Evolutionary conservation across 2,797 vertebrate species (phyloP), one percentile per base, ranked within the genome.

Genomic region (Cercopithecus petaurista): DNA sequence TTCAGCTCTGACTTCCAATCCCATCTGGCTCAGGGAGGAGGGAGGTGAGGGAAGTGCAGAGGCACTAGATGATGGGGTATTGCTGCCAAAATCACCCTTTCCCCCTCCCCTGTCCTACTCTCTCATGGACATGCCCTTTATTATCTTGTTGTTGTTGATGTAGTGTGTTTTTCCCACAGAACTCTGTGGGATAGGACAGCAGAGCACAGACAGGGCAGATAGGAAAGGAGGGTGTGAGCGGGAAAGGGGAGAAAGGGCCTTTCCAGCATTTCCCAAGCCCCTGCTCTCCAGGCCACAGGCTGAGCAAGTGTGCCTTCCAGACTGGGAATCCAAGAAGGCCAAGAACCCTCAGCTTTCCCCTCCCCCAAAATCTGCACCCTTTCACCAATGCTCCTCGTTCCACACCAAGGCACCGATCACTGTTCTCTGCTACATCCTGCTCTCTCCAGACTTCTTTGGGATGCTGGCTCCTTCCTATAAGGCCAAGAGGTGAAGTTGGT

Each of bases 61-160:
- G 81, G 83, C 59, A 50, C 59, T 52, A 89, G 79, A 91, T 93
- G 91, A 93, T 28, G 70, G 73, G 92, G 57, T 90, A 72, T 4
- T 81, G 76, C 61, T 94, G 89, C 94, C 97, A 77, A 93, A 97
- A 89, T 73, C 43, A 19, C 52, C 67, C 93, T n/a, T 13, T 12
- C 39, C 22, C n/a, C 67, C 77, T 50, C 84, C 88, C 26, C 52
- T 2, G 12, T 50, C 43, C 61, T 89, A 67, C 52, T 89, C 88
- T 84, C 86, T 84, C 67, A 2, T 1, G 84, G 84, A 84, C 92
- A 15, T 96, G 84, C 36, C 81, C 77, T 95, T 96, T 82, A 88
- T 95, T 96, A 87, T 97, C 88, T 95, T 88, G 26, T 79, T 97
- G 61, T 89, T 94, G 81, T 92, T 90, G 88, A 86, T 83, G 43